Base-by-base conservation (phyloP, 2,888 invertebrate genomes). In the Philopedon plagiatum region DNA sequence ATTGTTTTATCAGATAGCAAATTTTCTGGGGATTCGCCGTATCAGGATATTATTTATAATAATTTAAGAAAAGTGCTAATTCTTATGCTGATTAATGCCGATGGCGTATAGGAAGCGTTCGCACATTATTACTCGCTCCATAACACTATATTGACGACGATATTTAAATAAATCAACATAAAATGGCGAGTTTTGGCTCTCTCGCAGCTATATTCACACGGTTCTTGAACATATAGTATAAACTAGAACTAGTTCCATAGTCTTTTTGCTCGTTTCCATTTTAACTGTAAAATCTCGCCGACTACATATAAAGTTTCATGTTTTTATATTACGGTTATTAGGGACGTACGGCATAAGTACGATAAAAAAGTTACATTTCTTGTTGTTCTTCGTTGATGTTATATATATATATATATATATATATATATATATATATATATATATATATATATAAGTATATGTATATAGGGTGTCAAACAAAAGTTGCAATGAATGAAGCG, bases 81-180 rank as follows among this genome's bases (percentile, higher is more conserved):
- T 9, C 11, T 23, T 41, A 41, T 23, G 34, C 32, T 46, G 57
- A 64, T 64, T 58, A 58, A 60, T 39, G 19, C 62, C 37, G 29
- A 61, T 56, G 39, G 32, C 44, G 54, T 62, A 61, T 44, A 66
- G 72, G 67, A 68, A 72, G 63, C 57, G 41, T 68, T 61, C 19
- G 44, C 32, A 57, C 66, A 49, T 63, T 67, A 72, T 72, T 72
- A 72, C 64, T 18, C 54, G 62, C 56, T 74, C 74, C 66, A 32
- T 41, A 62, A 66, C 71, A 71, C 66, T n/a, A 71, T 71, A 66
- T 71, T 39, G 71, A 49, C 72, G 67, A 75, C 68, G 68, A 70
- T 75, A 78, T 78, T 78, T 77, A 77, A 78, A 79, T 79, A 78
- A 78, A 77, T 78, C 77, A 78, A 71, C 76, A 73, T 76, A 77